These are phyloP conservation scores for Helostoma temminkii DNA, from an alignment of 2,797 vertebrate species.

Conservation along the genomic window DNA sequence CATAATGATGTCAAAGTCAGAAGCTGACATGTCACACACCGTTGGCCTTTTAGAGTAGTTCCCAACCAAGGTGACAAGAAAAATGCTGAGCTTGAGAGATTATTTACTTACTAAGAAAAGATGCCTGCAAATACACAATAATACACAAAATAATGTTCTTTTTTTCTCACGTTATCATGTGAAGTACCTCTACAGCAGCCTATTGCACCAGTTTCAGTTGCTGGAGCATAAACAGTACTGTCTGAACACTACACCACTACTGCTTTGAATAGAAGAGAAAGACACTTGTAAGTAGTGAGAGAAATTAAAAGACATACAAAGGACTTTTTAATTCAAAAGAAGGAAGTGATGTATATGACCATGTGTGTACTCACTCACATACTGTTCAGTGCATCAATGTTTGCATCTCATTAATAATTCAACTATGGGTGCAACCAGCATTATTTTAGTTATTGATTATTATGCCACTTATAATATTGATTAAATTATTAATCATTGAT, in stretches of 20 bases:
- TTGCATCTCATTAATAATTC: neutral
- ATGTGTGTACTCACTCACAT: neutral
- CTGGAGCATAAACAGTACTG: neutral
- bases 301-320: neutral
- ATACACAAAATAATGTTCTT: too few relatives aligned
- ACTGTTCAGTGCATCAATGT: neutral
- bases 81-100: neutral
- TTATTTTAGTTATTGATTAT: neutral
- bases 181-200: neutral
- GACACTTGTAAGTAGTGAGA: neutral
- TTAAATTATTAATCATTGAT: neutral
- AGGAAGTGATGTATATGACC: neutral
- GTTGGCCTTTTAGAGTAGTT: slow-evolving; percentile 59
- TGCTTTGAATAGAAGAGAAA: neutral
- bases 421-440: neutral
- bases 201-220: slow-evolving; percentile 19
- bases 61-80: slow-evolving; percentile 52
- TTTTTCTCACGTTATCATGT: neutral
- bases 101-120: neutral
- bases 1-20: slow-evolving; percentile 50
- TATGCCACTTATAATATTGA: neutral
- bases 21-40: slow-evolving; percentile 61
- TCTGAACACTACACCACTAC: neutral
- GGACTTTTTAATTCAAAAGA: neutral
- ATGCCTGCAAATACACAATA: too few relatives aligned